Evolutionary conservation across 2,888 invertebrate species (phyloP).

Genomic region (Invenusta paracnida): DNA sequence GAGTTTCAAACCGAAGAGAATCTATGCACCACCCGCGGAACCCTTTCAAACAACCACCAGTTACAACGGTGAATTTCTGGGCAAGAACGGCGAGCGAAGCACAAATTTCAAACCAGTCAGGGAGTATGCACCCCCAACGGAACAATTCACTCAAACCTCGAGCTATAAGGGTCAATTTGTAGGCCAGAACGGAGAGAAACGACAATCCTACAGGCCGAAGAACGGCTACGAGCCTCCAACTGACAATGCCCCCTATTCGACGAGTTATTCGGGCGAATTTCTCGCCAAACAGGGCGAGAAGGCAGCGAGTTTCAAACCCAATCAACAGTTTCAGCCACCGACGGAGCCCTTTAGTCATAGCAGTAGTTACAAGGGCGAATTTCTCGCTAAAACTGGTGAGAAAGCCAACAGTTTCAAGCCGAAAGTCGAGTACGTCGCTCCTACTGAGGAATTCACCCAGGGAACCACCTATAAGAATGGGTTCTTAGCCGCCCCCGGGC

Average conservation of each 20-base stretch:
- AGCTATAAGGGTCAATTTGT: background rate
- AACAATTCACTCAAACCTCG: background rate
- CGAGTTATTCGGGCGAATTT: background rate
- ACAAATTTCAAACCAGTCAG: background rate
- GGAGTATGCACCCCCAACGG: background rate
- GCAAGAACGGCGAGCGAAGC: background rate
- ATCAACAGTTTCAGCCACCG: background rate
- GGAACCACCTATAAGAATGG: background rate
- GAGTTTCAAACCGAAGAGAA: background rate
- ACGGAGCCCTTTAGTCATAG: background rate
- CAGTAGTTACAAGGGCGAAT: background rate
- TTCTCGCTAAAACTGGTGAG: background rate
- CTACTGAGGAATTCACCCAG: background rate
- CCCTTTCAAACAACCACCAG: background rate
- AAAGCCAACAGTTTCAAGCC: background rate
- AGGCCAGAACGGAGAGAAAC: background rate
- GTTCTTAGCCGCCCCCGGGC: background rate
- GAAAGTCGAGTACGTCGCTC: background rate
- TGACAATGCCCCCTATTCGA: background rate
- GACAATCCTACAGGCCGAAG: background rate
- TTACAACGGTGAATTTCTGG: background rate
- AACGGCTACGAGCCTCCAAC: background rate
- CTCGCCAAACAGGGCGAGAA: background rate
- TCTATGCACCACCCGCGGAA: background rate
- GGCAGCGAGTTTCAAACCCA: background rate